Conservation (phyloP, 2,888 invertebrate genomes). For the Drosophila cyrtoloma region DNA sequence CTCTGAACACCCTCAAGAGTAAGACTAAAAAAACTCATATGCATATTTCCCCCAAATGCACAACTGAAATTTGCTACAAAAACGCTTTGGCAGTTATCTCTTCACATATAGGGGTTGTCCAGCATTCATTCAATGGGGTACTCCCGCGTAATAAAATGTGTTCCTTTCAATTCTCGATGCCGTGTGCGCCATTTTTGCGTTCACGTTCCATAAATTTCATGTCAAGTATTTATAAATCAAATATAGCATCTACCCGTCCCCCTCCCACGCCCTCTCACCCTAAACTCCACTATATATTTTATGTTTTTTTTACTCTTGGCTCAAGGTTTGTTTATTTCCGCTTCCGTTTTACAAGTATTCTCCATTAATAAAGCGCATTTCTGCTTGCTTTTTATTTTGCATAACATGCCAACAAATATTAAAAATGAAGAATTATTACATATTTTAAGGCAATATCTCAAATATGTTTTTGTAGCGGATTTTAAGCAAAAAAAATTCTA, state of each 20-base stretch:
- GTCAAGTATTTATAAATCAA: slow-evolving; percentile 79
- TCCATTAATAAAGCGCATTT: slow-evolving; percentile 65
- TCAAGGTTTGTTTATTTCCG: slow-evolving; percentile 52
- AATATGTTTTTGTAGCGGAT: neutral
- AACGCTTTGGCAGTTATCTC: slow-evolving; percentile 9
- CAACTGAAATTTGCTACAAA: slow-evolving; percentile 27
- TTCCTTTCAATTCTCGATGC: slow-evolving; percentile 26
- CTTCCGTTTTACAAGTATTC: slow-evolving; percentile 78
- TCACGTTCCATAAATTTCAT: slow-evolving; percentile 75
- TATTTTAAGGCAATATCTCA: slow-evolving; percentile 50
- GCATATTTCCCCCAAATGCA: slow-evolving; percentile 28
- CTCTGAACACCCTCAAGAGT: slow-evolving; percentile 24
- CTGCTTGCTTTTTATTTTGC: slow-evolving; percentile 33
- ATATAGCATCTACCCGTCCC: slow-evolving; percentile 27
- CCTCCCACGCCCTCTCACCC: neutral
- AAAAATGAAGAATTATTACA: slow-evolving; percentile 74
- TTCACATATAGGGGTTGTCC: slow-evolving; percentile 28
- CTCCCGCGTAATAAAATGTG: slow-evolving; percentile 21
- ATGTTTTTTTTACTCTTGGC: slow-evolving; percentile 31
- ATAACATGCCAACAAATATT: slow-evolving; percentile 46
- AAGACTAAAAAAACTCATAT: slow-evolving; percentile 31
- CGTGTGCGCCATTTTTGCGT: slow-evolving; percentile 62
- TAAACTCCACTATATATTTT: slow-evolving; percentile 23
- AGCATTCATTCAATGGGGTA: slow-evolving; percentile 22
- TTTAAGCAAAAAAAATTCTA: neutral